Base-by-base conservation (phyloP, 1,140 invertebrate genomes). In the Galendromus occidentalis region DNA sequence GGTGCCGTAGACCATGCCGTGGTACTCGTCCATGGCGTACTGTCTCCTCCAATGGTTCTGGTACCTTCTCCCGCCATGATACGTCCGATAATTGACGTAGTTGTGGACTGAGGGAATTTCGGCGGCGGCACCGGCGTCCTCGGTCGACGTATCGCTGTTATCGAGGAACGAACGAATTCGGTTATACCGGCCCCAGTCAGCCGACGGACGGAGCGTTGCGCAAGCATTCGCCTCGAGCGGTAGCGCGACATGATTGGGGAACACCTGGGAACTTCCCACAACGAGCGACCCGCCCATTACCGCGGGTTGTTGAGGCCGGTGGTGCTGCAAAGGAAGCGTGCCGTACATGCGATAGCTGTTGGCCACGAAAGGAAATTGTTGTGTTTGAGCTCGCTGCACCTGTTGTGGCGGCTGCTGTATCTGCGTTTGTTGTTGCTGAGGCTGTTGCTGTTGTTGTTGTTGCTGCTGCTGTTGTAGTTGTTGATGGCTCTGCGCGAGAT, bases 21-120 rank as follows among this genome's bases (percentile, higher is more conserved):
- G 51, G 1, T 59, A 59, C 20, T 59, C 51, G 51, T 59, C 51
- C 51, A 59, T 59, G 51, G 51, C 51, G 51, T 59, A 59, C 51
- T 59, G 51, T 33, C 51, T 17, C 22, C 51, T 25, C 51, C 51
- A 59, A 22, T 59, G 51, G 22, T 59, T 59, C 22, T 59, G 51
- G 33, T 59, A 59, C 14, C 51, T 17, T 29, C 51, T 25, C 14
- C 51, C 51, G 12, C 51, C 51, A 22, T 59, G 51, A 25, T 59
- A 59, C 2, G 51, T 59, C n/a, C 51, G 51, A 9, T 59, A 59
- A 22, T 59, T 59, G 51, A 33, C 51, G 51, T 59, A 59, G 51
- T 59, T 59, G 22, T 59, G 51, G 17, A 59, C 51, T 4, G 51
- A 25, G 51, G 51, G 51, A 5, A 59, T 59, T 6, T 59, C 51